phyloP scores from a whole-genome alignment of 2,113 vertebrate genomes.

The Okapia johnstoni region DNA sequence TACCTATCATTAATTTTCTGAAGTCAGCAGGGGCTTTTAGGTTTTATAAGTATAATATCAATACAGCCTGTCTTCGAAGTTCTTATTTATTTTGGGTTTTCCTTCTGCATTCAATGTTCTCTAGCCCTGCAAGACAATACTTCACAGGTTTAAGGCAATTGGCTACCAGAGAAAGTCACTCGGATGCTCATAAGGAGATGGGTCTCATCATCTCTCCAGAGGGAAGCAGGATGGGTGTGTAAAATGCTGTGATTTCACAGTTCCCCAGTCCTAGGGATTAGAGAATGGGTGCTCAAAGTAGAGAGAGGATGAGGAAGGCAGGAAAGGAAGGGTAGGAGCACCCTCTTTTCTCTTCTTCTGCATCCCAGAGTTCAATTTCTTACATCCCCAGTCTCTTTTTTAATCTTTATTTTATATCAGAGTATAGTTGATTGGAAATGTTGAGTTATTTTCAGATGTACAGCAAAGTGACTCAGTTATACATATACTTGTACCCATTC shows the following conservation, averaged over 20 bases:
- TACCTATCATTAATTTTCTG: conserved; percentile 72
- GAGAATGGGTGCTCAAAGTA: neutral
- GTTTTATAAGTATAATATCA: conserved; percentile 68
- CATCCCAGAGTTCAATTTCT: conserved; percentile 75
- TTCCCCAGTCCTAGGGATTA: conserved; percentile 16
- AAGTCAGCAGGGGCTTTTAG: conserved; percentile 54
- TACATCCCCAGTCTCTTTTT: neutral
- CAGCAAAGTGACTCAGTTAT: neutral
- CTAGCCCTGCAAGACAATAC: neutral
- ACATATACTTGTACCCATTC: neutral
- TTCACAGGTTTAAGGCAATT: conserved; percentile 37
- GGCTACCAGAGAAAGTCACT: neutral
- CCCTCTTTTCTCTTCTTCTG: conserved; percentile 74
- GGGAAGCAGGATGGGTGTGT: no score
- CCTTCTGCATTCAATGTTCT: neutral
- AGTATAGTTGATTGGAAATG: neutral
- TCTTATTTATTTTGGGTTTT: conserved; percentile 64
- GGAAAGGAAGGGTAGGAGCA: fast-evolving
- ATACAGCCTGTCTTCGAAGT: conserved; percentile 41
- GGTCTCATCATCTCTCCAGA: neutral
- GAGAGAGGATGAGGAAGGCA: neutral
- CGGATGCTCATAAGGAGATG: neutral
- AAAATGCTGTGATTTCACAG: conserved; percentile 42
- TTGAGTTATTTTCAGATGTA: neutral
- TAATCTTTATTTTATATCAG: neutral